These are phyloP conservation scores for Anguilla anguilla DNA, from an alignment of 2,797 vertebrate genomes.

Conservation along the genomic window DNA sequence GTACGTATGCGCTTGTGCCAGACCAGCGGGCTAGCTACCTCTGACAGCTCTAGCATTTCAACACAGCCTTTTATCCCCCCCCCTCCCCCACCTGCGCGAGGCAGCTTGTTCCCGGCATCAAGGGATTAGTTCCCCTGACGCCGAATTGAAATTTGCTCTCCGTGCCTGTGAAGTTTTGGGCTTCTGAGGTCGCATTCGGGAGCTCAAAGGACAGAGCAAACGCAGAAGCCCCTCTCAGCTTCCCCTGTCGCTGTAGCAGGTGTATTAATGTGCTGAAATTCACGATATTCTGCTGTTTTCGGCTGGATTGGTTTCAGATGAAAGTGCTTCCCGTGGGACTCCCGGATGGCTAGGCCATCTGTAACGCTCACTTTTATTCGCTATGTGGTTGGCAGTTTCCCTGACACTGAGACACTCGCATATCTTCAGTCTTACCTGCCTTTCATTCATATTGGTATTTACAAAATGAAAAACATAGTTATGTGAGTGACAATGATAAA, in stretches of 20 bases:
- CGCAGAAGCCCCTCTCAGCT: not conserved
- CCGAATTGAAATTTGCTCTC: not conserved
- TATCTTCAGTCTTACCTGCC: not conserved
- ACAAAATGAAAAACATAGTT: not conserved
- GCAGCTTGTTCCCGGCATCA: not conserved
- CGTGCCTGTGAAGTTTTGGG: not conserved
- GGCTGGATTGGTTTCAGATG: not conserved
- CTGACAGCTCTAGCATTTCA: conserved; percentile 1
- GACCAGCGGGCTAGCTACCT: not conserved
- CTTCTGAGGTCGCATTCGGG: not conserved
- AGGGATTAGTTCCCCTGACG: not conserved
- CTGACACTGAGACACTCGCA: not conserved
- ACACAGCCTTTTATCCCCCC: not conserved
- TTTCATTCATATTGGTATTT: not conserved
- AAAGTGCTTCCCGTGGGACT: not conserved
- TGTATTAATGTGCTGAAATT: not conserved
- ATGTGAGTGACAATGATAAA: not conserved
- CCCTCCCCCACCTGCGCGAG: no score
- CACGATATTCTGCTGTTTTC: not conserved
- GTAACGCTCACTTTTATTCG: not conserved
- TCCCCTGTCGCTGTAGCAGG: not conserved
- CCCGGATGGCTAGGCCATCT: not conserved
- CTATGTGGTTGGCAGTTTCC: not conserved
- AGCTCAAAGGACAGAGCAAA: not conserved
- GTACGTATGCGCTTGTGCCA: not conserved